Conservation (phyloP, 2,888 invertebrate species). For the Chorisops tibialis region DNA sequence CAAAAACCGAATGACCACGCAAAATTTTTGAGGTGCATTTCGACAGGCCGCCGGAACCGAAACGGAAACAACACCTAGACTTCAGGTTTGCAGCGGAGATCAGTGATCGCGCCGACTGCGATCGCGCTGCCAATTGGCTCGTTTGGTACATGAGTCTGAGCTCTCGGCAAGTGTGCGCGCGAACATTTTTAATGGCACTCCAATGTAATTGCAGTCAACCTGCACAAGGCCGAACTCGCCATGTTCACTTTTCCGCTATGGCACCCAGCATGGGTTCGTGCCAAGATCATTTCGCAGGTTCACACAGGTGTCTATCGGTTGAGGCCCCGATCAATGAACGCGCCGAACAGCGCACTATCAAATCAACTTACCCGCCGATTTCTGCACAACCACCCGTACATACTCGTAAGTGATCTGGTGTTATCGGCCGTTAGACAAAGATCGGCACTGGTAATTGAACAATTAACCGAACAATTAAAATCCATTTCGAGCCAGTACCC, state of each 20-base stretch:
- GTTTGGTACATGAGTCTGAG: no score
- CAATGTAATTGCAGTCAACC: conserved; percentile 9
- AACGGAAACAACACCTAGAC: no score
- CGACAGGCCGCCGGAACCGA: no score
- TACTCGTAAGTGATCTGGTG: not conserved
- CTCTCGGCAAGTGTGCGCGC: not conserved
- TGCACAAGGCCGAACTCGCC: not conserved
- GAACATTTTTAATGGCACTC: not conserved
- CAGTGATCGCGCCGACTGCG: not conserved
- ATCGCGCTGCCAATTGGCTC: not conserved
- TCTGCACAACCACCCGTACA: not conserved
- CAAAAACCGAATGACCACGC: not conserved
- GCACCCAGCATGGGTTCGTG: not conserved
- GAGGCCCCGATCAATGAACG: not conserved
- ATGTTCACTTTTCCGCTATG: not conserved
- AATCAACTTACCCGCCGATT: conserved; percentile 16
- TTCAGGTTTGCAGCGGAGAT: no score
- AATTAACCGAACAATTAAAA: conserved; percentile 30
- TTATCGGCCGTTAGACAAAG: not conserved
- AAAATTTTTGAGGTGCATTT: not conserved
- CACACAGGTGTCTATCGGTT: not conserved
- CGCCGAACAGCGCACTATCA: not conserved
- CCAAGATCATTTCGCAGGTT: not conserved
- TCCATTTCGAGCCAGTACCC: conserved; percentile 11
- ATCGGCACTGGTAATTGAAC: conserved; percentile 24